Conservation (phyloP, 92 coral and sea anemone genomes). For the Anthopleura xanthogrammica region DNA sequence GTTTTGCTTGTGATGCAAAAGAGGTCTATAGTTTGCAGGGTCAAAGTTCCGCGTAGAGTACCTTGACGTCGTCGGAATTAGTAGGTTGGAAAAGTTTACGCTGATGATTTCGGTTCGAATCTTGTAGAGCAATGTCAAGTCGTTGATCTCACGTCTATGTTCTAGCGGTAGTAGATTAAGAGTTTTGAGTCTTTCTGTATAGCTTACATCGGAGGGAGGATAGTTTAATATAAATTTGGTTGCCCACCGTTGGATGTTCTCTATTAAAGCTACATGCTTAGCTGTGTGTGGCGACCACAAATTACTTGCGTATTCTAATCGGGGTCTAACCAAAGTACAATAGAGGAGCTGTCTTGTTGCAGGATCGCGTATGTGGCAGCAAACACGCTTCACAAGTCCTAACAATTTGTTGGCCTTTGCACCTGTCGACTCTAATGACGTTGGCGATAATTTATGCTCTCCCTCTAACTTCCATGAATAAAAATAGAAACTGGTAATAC, state of each 20-base stretch:
- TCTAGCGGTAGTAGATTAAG: conserved; percentile 19
- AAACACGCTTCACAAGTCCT: conserved; percentile 34
- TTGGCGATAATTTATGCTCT: no score
- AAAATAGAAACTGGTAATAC: no score
- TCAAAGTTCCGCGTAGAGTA: neutral
- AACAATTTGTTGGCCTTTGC: conserved; percentile 31
- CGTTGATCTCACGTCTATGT: conserved; percentile 23
- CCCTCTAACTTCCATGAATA: no score
- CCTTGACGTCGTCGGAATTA: neutral
- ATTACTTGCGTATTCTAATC: conserved; percentile 33
- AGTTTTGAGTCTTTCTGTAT: neutral
- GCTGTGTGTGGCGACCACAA: conserved; percentile 12
- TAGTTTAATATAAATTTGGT: conserved; percentile 51
- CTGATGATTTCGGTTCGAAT: conserved; percentile 4
- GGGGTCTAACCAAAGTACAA: conserved; percentile 45
- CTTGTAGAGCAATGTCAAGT: conserved; percentile 20
- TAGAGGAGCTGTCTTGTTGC: conserved; percentile 33
- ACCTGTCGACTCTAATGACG: no score
- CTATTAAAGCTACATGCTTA: conserved; percentile 30
- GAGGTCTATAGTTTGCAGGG: neutral
- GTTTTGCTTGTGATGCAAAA: neutral
- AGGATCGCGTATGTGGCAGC: conserved; percentile 21
- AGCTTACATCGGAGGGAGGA: conserved; percentile 11
- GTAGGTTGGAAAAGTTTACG: neutral
- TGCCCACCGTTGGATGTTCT: conserved; percentile 42